phyloP scores from a whole-genome alignment of 2,797 vertebrate species.

The Hemitrygon akajei region DNA sequence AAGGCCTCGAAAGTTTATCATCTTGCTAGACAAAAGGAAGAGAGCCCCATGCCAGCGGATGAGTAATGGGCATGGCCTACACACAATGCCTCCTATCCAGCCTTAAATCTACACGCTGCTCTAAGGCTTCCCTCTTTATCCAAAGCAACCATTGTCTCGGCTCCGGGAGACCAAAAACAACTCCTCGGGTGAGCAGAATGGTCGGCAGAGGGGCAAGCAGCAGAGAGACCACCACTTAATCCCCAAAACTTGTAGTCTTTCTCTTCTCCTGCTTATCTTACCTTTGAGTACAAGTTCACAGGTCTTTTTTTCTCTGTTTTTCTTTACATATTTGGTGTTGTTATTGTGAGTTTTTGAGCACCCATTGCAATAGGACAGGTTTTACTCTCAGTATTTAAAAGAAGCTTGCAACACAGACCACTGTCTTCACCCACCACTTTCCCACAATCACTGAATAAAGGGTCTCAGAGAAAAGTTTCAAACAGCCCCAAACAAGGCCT shows the following conservation, averaged over 20 bases:
- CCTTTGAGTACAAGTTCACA: background rate
- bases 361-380: slow-evolving; percentile 52
- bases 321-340: slow-evolving; percentile 9
- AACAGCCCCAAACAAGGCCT: slow-evolving; percentile 45
- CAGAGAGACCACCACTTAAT: slow-evolving; percentile 56
- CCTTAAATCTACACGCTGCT: slow-evolving; percentile 62
- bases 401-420: slow-evolving; percentile 59
- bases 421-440: slow-evolving; percentile 75
- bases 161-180: slow-evolving; percentile 53
- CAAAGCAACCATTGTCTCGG: slow-evolving; percentile 62
- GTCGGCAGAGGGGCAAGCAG: slow-evolving; percentile 53
- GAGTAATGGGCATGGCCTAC: slow-evolving; percentile 61
- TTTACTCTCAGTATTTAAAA: slow-evolving; percentile 59
- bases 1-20: slow-evolving; percentile 63
- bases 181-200: slow-evolving; percentile 50
- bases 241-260: slow-evolving; percentile 48
- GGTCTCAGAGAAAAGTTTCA: slow-evolving; percentile 60
- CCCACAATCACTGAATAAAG: slow-evolving; percentile 83
- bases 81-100: slow-evolving; percentile 62
- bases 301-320: background rate
- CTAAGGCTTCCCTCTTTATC: slow-evolving; percentile 57
- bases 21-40: slow-evolving; percentile 63
- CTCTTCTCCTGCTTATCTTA: slow-evolving; percentile 43
- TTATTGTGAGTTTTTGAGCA: background rate
- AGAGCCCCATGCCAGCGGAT: slow-evolving; percentile 59